phyloP scores from a whole-genome alignment of 2,113 vertebrate species.

The Tympanuchus pallidicinctus region DNA sequence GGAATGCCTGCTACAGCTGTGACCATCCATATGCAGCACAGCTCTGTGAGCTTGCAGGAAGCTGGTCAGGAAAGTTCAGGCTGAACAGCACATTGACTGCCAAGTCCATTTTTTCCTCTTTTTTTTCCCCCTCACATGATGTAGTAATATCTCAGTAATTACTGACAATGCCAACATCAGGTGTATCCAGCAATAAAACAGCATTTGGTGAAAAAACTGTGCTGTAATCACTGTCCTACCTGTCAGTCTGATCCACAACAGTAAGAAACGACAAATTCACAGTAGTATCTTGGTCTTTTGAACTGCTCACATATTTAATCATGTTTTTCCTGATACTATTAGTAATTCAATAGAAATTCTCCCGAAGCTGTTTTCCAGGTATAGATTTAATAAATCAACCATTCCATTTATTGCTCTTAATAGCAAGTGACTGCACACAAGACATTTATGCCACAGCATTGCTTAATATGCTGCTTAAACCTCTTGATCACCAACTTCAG shows the following conservation, averaged over 20 bases:
- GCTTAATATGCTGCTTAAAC: neutral
- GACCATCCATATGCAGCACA: neutral
- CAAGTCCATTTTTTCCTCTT: neutral
- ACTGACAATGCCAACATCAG: neutral
- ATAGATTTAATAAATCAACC: neutral
- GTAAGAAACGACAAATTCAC: neutral
- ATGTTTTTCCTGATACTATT: rapidly evolving
- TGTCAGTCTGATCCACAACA: neutral
- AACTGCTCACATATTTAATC: neutral
- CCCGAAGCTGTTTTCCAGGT: neutral
- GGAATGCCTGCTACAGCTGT: neutral
- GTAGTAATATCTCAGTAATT: neutral
- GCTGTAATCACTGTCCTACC: rapidly evolving
- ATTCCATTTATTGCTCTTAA: neutral
- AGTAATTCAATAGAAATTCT: neutral
- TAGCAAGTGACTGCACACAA: rapidly evolving
- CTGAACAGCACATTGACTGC: neutral
- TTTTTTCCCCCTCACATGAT: neutral
- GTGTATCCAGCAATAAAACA: neutral
- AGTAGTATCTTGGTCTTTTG: neutral
- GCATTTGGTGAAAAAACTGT: neutral
- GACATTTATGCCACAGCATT: neutral
- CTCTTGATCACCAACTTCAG: neutral
- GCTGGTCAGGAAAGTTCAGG: neutral
- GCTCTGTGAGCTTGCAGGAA: neutral